A percentile compares a stretch with the other conserved stretches of the same genome.
phyloP scores from a whole-genome alignment of 1,140 invertebrate species.

The Saccostrea cuccullata region DNA sequence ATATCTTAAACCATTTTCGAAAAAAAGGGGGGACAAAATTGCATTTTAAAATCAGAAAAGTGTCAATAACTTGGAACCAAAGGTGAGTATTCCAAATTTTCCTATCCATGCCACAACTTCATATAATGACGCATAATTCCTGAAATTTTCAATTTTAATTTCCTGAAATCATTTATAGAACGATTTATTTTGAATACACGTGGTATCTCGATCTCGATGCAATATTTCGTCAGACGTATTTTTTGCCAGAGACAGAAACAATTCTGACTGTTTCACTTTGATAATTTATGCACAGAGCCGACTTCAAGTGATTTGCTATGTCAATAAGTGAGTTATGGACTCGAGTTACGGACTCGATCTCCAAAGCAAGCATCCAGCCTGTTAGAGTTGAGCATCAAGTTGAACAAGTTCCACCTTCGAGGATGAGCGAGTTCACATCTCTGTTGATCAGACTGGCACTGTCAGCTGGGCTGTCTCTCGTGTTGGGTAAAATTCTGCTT shows the following conservation, averaged over 20 bases:
- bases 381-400: no score
- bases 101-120: no score
- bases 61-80: no score
- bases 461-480: constrained; percentile 90
- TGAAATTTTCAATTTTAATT: no score
- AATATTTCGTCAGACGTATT: background rate
- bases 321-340: background rate
- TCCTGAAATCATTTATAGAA: background rate
- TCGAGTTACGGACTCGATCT: background rate
- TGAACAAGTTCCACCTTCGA: background rate
- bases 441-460: constrained; percentile 84
- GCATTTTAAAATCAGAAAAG: no score
- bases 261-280: background rate
- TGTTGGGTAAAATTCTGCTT: no score
- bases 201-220: background rate
- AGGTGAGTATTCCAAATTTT: no score
- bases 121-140: no score
- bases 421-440: constrained; percentile 6
- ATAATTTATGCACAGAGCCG: background rate
- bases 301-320: background rate
- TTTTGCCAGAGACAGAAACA: background rate
- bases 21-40: no score
- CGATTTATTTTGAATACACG: background rate
- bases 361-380: background rate
- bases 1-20: no score